Evolutionary conservation across 1,140 invertebrate genomes (phyloP), one percentile per base, ranked within the genome.

Genomic region (Hormaphis cornu): DNA sequence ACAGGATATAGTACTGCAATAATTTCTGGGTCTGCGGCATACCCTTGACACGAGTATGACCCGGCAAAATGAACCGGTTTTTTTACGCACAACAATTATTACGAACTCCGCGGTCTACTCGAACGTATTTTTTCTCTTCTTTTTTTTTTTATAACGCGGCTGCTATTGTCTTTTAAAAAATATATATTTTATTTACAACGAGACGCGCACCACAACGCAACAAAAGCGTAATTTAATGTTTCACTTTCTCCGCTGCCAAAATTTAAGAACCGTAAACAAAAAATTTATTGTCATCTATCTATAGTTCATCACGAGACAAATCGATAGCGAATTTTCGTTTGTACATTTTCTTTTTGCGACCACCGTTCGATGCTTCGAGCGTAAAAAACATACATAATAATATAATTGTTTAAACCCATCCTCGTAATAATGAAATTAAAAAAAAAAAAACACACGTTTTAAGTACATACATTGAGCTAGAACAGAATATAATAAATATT

Each of bases 61-160:
- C 61, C 44, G 44, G 61, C 61, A 66, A 66, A 63, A 66, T 66
- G 44, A 66, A 66, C 61, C 61, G 61, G 61, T 66, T 66, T 63
- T n/a, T 61, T 48, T 50, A 46, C 28, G 33, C 26, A 37, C 33
- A 7, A 58, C 54, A 22, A 56, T 56, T 56, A 37, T 20, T 37
- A 58, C 54, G n/a, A n/a, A n/a, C n/a, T n/a, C n/a, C n/a, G n/a
- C n/a, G n/a, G n/a, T 58, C 33, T 40, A 58, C 26, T 33, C 18
- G 35, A 35, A 58, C 40, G 9, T 33, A 16, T 16, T n/a, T 40
- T 58, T 40, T 58, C 24, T 56, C 53, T 7, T 58, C 14, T 12
- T 4, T 58, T 20, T 58, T 58, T 33, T 37, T 58, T 58, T 58
- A 37, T 26, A 40, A 24, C 35, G 4, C 22, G 24, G 35, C 14